phyloP scores from a whole-genome alignment of 2,113 vertebrate genomes.

The Charadrius vociferus region DNA sequence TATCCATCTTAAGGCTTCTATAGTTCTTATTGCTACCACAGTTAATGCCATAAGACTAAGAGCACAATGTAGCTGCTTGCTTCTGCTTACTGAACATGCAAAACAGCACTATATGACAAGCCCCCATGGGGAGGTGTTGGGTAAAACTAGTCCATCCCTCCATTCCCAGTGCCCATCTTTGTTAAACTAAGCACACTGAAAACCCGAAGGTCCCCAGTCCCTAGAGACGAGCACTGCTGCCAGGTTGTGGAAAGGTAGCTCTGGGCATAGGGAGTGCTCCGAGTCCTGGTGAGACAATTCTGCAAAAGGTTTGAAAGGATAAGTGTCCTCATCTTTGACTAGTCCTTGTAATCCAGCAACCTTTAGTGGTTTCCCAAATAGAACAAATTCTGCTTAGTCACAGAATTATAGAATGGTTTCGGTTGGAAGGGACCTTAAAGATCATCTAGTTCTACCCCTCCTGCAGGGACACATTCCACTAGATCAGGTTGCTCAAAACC shows the following conservation, averaged over 20 bases:
- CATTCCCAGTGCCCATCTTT: neutral
- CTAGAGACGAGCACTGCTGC: neutral
- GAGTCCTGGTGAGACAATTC: neutral
- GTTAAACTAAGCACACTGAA: neutral
- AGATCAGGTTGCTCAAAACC: neutral
- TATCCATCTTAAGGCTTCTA: neutral
- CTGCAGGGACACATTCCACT: neutral
- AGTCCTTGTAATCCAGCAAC: neutral
- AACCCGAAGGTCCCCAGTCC: neutral
- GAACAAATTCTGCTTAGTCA: neutral
- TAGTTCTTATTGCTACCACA: neutral
- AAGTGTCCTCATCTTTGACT: neutral
- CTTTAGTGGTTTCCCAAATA: neutral
- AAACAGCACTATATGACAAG: neutral
- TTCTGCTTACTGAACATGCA: neutral
- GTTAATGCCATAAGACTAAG: neutral
- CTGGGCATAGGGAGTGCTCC: neutral
- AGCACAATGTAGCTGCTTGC: neutral
- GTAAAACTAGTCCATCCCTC: neutral
- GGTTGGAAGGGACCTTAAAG: neutral
- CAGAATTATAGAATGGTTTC: neutral
- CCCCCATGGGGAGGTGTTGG: neutral
- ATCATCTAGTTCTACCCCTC: neutral
- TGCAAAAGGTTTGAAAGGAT: neutral
- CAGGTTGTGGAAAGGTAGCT: neutral